Base-by-base conservation (phyloP, 2,888 invertebrate genomes). In the Drosophila buzzatii region DNA sequence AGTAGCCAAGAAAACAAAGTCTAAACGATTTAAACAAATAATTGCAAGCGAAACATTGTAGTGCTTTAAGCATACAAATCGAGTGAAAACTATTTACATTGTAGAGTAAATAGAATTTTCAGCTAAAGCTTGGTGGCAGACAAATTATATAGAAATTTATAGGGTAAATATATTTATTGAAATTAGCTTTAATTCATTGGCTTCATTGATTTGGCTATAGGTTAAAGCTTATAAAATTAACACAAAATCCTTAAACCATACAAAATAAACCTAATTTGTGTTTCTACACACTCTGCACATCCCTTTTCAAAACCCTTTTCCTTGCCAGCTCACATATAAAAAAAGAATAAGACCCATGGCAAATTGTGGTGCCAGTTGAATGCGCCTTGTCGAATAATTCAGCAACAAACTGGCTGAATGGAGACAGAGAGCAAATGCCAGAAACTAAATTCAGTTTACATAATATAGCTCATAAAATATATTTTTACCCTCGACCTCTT, bases 381-480 rank as follows among this genome's bases (percentile, higher is more conserved):
- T 70, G 66, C 65, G 68, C 70, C 70, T 53, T 59, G 65, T 68
- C 66, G 76, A 78, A 72, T 76, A 70, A 81, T 84, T 76, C 60
- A 45, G 59, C 82, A 69, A 70, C 69, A 82, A 82, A 82, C 62
- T 68, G 70, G 49, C 61, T 41, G 39, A 72, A 66, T 53, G 57
- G 33, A 73, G 62, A 56, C 49, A 64, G 57, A 60, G 65, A 72
- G 81, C 73, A 79, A 81, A 81, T 76, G 66, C 73, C 72, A 81
- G 63, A 81, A 85, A 89, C 84, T 85, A 89, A 85, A 89, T 84
- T 85, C 87, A 79, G 89, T 85, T 85, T 89, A 81, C 84, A 85
- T 85, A 85, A 85, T 89, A 89, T 74, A 68, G 84, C 87, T 85
- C 89, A 89, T 85, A 85, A 89, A 89, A 89, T 81, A 89, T 85